Percentiles rank a stretch among this genome's conserved stretches.
Conservation (phyloP, 1,140 invertebrate species). For the Coptotermes formosanus region DNA sequence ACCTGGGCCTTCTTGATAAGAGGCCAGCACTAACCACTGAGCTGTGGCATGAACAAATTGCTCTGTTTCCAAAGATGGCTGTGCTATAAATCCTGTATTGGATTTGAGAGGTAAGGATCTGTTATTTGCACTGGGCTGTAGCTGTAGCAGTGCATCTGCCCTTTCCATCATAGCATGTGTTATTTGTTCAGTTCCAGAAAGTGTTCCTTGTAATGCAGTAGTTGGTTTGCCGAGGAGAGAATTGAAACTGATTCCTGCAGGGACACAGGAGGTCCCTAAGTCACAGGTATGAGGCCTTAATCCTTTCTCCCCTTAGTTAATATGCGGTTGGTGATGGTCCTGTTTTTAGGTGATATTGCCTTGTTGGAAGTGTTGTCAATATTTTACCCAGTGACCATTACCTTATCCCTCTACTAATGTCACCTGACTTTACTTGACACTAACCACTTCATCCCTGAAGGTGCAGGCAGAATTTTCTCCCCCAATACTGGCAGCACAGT, state of each 20-base stretch:
- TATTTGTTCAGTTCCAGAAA: slow-evolving; percentile 15
- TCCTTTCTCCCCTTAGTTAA: neutral
- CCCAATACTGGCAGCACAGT: no score
- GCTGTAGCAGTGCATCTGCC: neutral
- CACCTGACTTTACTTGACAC: no score
- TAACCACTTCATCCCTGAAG: no score
- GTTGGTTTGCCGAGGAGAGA: slow-evolving; percentile 1
- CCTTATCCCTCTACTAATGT: no score
- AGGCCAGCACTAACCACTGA: no score
- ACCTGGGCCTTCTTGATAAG: no score
- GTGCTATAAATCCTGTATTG: neutral
- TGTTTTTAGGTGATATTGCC: no score
- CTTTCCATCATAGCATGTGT: slow-evolving; percentile 1
- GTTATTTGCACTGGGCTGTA: neutral
- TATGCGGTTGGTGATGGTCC: no score
- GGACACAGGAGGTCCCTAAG: neutral
- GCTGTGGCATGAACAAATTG: no score
- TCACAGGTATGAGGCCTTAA: neutral
- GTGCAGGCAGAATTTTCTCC: no score
- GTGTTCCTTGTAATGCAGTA: slow-evolving; percentile 12
- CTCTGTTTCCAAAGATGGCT: neutral
- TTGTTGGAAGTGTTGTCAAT: no score
- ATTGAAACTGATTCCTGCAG: slow-evolving; percentile 4
- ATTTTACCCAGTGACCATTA: no score
- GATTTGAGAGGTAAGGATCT: neutral